Evolutionary conservation across 1,140 invertebrate genomes (phyloP).

Genomic region (Tribolium castaneum): DNA sequence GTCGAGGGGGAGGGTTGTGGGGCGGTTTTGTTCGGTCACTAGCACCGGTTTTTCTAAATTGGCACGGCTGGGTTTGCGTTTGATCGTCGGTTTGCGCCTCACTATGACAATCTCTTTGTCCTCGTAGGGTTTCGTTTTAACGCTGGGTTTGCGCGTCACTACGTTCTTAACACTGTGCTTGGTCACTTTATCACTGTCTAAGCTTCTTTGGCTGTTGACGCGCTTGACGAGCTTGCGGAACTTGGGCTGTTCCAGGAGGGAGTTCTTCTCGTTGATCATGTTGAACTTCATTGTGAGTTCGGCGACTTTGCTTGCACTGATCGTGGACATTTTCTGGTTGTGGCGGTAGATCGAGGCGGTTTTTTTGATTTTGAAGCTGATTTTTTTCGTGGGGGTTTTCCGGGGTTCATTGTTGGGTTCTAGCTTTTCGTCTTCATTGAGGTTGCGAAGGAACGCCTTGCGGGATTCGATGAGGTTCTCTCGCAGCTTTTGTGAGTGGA

Average conservation of each 20-base stretch:
- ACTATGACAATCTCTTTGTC: constrained; percentile 43
- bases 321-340: constrained; percentile 58
- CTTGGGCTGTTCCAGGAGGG: constrained; percentile 63
- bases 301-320: constrained; percentile 67
- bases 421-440: constrained; percentile 43
- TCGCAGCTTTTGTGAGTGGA: constrained; percentile 49
- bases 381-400: constrained; percentile 52
- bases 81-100: constrained; percentile 46
- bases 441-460: constrained; percentile 49
- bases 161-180: constrained; percentile 53
- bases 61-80: constrained; percentile 38
- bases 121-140: constrained; percentile 53
- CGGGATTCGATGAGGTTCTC: constrained; percentile 51
- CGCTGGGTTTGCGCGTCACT: constrained; percentile 52
- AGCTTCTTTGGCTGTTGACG: constrained; percentile 45
- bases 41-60: constrained; percentile 34
- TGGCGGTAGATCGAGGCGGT: constrained; percentile 52
- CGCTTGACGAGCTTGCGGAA: constrained; percentile 46
- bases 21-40: background rate
- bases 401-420: constrained; percentile 26
- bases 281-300: constrained; percentile 70
- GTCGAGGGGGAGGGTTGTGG: background rate
- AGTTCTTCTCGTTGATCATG: constrained; percentile 63
- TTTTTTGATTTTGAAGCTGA: constrained; percentile 60
- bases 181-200: constrained; percentile 47